phyloP scores from a whole-genome alignment of 2,888 invertebrate genomes.

The Eupithecia dodoneata region DNA sequence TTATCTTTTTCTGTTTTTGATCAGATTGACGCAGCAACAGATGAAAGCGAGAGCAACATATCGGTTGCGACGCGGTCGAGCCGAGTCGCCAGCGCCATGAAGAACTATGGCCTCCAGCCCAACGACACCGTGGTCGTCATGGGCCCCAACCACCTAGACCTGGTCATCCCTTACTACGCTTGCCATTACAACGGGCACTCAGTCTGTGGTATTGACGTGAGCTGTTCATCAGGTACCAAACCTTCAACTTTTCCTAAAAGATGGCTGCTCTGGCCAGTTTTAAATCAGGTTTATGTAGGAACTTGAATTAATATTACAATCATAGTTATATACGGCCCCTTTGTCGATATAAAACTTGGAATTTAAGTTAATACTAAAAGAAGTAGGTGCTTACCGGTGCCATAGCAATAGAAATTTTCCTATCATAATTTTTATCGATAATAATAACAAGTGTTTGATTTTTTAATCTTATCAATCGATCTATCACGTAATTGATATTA shows the following conservation, averaged over 20 bases:
- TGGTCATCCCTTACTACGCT: constrained; percentile 59
- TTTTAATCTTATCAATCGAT: neutral
- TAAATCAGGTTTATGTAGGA: too few relatives aligned
- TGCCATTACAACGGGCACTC: constrained; percentile 56
- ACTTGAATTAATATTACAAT: too few relatives aligned
- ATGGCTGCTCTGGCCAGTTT: too few relatives aligned
- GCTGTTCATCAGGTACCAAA: constrained; percentile 30
- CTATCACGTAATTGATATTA: neutral
- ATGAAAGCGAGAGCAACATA: constrained; percentile 51
- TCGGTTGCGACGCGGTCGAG: constrained; percentile 55
- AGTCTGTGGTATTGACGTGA: constrained; percentile 56
- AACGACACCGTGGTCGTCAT: constrained; percentile 58
- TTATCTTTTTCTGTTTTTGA: neutral
- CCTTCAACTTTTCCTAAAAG: too few relatives aligned
- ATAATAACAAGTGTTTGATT: neutral
- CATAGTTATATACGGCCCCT: too few relatives aligned
- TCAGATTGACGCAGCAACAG: constrained; percentile 59
- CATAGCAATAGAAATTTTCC: neutral
- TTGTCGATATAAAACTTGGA: too few relatives aligned
- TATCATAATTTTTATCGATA: neutral
- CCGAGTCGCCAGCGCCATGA: constrained; percentile 57
- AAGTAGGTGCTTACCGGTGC: too few relatives aligned
- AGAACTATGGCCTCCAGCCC: constrained; percentile 51
- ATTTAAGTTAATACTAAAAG: too few relatives aligned
- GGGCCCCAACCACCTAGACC: constrained; percentile 58